phyloP scores from a whole-genome alignment of 2,888 invertebrate species.

The Celastrina argiolus region DNA sequence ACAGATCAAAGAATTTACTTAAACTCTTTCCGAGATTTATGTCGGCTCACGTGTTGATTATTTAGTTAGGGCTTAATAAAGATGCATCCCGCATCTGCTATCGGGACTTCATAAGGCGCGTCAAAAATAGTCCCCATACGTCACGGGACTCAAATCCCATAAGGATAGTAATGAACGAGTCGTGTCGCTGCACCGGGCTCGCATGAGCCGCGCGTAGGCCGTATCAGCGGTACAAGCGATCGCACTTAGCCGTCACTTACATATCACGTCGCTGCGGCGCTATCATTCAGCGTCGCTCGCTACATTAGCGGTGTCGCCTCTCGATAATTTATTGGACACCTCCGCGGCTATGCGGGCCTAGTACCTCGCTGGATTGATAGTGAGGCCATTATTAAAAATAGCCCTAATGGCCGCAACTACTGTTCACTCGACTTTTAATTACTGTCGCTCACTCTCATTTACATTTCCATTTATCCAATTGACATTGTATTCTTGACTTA shows the following conservation, averaged over 20 bases:
- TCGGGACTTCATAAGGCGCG: conserved; percentile 30
- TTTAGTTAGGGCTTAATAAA: neutral
- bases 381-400: conserved; percentile 39
- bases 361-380: conserved; percentile 51
- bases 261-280: conserved; percentile 63
- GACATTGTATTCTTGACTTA: neutral
- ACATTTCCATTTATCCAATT: conserved; percentile 19
- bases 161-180: conserved; percentile 48
- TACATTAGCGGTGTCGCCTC: conserved; percentile 71
- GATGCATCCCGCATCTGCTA: conserved; percentile 18
- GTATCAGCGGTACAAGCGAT: conserved; percentile 73
- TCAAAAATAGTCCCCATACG: conserved; percentile 34
- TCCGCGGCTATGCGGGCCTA: conserved; percentile 54
- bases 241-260: conserved; percentile 72
- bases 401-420: conserved; percentile 28
- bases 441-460: conserved; percentile 10
- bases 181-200: conserved; percentile 47
- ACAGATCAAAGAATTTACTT: conserved; percentile 19
- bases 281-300: conserved; percentile 72
- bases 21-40: conserved; percentile 14
- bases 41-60: conserved; percentile 19
- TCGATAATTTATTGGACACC: conserved; percentile 68
- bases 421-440: conserved; percentile 20
- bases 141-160: conserved; percentile 35
- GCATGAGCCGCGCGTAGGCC: conserved; percentile 49